phyloP scores from a whole-genome alignment of 2,888 invertebrate genomes.

The Cheilosia grossa region DNA sequence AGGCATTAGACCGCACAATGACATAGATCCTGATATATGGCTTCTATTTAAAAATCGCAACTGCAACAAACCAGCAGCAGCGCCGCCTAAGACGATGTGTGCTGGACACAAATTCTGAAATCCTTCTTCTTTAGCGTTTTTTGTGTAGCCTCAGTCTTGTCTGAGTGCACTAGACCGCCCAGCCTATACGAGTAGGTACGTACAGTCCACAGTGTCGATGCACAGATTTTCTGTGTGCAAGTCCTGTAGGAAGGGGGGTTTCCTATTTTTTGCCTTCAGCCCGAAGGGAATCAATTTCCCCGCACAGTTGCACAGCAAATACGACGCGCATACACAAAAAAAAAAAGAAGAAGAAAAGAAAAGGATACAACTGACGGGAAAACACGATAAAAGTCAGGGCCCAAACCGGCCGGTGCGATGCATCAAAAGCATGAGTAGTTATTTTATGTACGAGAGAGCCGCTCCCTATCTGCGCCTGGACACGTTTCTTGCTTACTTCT shows the following conservation, averaged over 20 bases:
- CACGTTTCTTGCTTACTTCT: slow-evolving; percentile 70
- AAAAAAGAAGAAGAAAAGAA: slow-evolving; percentile 44
- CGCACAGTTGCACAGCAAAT: slow-evolving; percentile 70
- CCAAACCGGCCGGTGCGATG: slow-evolving; percentile 65
- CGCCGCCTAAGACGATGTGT: slow-evolving; percentile 72
- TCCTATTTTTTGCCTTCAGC: slow-evolving; percentile 41
- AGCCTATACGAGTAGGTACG: slow-evolving; percentile 24
- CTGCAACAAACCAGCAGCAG: slow-evolving; percentile 61
- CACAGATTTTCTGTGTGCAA: slow-evolving; percentile 54
- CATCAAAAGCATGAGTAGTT: slow-evolving; percentile 58
- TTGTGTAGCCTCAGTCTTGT: slow-evolving; percentile 10
- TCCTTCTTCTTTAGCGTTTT: slow-evolving; percentile 49
- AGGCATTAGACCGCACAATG: slow-evolving; percentile 71
- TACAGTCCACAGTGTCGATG: slow-evolving; percentile 64
- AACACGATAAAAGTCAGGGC: slow-evolving; percentile 74
- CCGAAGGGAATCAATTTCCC: slow-evolving; percentile 73
- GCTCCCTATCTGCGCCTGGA: slow-evolving; percentile 71
- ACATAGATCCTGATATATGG: slow-evolving; percentile 74
- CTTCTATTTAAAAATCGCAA: slow-evolving; percentile 71
- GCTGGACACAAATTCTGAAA: slow-evolving; percentile 73
- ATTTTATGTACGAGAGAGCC: slow-evolving; percentile 46
- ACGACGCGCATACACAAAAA: slow-evolving; percentile 52
- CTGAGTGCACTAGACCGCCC: slow-evolving; percentile 35
- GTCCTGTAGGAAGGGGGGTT: background rate
- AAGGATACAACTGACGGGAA: slow-evolving; percentile 71